A percentile compares a stretch with the other conserved stretches of the same genome.
These are phyloP conservation scores for Platycnemis pennipes DNA, from an alignment of 2,888 invertebrate genomes.

Conservation along the genomic window DNA sequence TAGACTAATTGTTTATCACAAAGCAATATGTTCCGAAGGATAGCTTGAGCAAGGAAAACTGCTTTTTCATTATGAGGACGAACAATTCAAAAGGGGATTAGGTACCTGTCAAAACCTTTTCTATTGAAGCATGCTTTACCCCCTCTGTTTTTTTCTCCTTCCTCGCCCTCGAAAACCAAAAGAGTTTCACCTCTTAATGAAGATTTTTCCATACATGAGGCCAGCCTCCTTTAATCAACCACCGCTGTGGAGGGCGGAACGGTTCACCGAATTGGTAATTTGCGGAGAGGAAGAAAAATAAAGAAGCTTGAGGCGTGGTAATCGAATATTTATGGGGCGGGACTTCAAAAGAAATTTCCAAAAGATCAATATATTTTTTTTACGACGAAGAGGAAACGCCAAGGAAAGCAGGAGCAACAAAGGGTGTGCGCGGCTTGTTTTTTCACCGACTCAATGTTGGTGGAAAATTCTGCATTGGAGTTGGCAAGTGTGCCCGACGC, in stretches of 20 bases:
- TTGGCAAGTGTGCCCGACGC: neutral
- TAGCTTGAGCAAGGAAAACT: no score
- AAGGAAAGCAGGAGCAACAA: neutral
- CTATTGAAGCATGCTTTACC: no score
- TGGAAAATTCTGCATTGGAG: neutral
- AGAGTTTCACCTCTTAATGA: neutral
- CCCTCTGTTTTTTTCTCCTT: no score
- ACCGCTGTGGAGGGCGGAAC: neutral
- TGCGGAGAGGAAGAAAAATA: neutral
- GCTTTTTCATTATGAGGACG: no score
- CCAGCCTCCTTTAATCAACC: neutral
- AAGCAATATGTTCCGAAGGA: no score
- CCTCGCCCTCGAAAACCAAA: neutral
- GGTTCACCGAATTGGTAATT: neutral
- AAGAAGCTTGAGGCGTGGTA: neutral
- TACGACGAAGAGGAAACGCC: neutral
- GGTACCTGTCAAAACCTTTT: no score
- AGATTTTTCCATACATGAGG: neutral
- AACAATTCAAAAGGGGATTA: no score
- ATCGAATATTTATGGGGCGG: constrained; percentile 7
- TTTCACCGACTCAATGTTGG: neutral
- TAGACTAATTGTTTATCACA: no score
- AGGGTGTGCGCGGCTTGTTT: neutral
- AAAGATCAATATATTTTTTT: neutral
- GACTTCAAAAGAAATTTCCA: neutral